A percentile compares a stretch with the other conserved stretches of the same genome.
phyloP scores from a whole-genome alignment of 2,888 invertebrate genomes.

The Campaea margaritaria region DNA sequence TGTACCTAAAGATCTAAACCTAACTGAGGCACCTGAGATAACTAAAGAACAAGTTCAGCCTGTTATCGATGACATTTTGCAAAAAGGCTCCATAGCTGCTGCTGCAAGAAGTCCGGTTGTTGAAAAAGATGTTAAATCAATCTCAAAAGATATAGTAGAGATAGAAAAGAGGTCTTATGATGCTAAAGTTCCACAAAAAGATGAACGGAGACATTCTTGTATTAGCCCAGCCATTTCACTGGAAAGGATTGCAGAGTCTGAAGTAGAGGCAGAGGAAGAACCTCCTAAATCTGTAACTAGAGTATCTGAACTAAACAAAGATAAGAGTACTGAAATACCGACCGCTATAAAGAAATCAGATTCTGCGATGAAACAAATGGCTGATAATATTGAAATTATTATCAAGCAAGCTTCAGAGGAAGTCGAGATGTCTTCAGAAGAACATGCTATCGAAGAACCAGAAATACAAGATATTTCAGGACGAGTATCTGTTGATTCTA shows the following conservation, averaged over 20 bases:
- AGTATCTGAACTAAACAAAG: constrained; percentile 45
- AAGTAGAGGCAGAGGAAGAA: constrained; percentile 78
- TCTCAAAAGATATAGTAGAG: constrained; percentile 72
- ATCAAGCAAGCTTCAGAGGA: constrained; percentile 82
- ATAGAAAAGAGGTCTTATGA: constrained; percentile 77
- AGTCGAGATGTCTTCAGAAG: constrained; percentile 74
- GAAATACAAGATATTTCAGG: constrained; percentile 63
- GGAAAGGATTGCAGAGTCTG: constrained; percentile 80
- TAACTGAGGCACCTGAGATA: constrained; percentile 64
- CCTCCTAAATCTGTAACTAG: constrained; percentile 31
- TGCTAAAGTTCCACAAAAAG: constrained; percentile 77
- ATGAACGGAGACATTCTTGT: constrained; percentile 79
- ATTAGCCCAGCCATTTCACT: constrained; percentile 79
- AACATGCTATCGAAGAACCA: constrained; percentile 55
- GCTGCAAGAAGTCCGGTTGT: constrained; percentile 68
- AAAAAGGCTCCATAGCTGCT: constrained; percentile 72
- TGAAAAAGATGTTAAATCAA: constrained; percentile 72
- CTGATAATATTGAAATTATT: constrained; percentile 81
- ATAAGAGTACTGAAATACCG: constrained; percentile 49
- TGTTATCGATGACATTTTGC: constrained; percentile 76
- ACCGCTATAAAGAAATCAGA: constrained; percentile 76
- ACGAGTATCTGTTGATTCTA: constrained; percentile 78
- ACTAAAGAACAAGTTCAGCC: constrained; percentile 77
- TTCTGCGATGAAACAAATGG: constrained; percentile 82
- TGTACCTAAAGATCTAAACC: constrained; percentile 59